Evolutionary conservation across 2,888 invertebrate genomes (phyloP), one percentile per base, ranked within the genome.

Genomic region (Xanthia togata): DNA sequence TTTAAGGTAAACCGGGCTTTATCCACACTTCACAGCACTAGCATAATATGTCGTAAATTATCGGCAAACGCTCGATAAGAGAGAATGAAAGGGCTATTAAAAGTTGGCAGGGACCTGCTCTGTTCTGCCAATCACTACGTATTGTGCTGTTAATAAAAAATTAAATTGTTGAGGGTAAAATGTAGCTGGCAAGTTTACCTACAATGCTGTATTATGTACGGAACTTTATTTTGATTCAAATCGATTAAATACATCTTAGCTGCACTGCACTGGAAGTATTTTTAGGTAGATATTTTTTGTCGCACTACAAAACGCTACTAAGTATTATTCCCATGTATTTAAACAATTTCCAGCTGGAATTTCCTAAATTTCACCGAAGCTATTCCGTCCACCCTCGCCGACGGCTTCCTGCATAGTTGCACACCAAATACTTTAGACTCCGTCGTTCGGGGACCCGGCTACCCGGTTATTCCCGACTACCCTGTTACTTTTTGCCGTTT

Each of bases 401-500:
- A 69, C 76, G 82, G 89, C 88, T 90, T 88, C 88, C 88, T 79
- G 83, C 90, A 90, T 90, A 91, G 91, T 90, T 91, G 87, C 76
- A 88, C 88, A 86, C 85, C 85, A 86, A 91, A 89, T 90, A 89
- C 85, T 90, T 89, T 78, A 83, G 84, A 78, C 78, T 80, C 84
- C 79, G 74, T 70, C 73, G 76, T 78, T 78, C 83, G 70, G 70
- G 57, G 60, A 69, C 50, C 79, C 81, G 78, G 82, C 84, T 87
- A 91, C 89, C 31, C 55, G n/a, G 41, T 5, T 44, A 55, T 44
- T 35, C 55, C 64, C 65, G 41, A 5, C 38, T 62, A 81, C 26
- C 47, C 78, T 78, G 82, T 82, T 87, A 91, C 91, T 95, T 95
- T 95, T 95, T 94, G 93, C 95, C 91, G 89, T 93, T 95, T 95